phyloP scores from a whole-genome alignment of 1,140 invertebrate genomes.

The Vollenhovia emeryi region DNA sequence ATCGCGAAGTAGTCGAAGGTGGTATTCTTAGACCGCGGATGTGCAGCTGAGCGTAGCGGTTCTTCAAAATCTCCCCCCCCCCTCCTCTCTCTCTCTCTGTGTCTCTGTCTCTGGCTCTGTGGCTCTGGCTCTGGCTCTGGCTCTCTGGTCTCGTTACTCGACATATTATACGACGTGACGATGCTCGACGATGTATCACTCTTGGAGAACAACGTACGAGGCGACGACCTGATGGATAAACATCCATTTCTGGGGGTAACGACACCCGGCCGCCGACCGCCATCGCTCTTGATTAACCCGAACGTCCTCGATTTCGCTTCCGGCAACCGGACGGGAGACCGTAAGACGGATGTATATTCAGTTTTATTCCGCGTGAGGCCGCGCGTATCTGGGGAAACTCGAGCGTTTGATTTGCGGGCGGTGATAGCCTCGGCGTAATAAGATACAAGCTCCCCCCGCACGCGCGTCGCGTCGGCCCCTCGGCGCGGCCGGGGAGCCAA shows the following conservation, averaged over 20 bases:
- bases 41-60: not conserved
- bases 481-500: not conserved
- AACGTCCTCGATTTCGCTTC: constrained; percentile 6
- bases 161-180: constrained; percentile 15
- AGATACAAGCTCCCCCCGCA: no score
- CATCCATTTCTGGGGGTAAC: constrained; percentile 44
- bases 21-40: constrained; percentile 38
- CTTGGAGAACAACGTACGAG: constrained; percentile 1
- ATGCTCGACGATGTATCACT: constrained; percentile 2
- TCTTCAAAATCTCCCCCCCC: constrained; percentile 1
- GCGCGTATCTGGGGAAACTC: not conserved
- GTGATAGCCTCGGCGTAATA: not conserved
- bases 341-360: not conserved
- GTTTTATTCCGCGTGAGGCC: no score
- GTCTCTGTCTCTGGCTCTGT: no score
- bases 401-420: not conserved
- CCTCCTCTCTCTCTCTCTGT: not conserved
- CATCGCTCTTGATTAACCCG: constrained; percentile 57
- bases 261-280: not conserved
- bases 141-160: no score
- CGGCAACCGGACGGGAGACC: not conserved
- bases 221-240: constrained; percentile 35
- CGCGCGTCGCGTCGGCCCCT: not conserved
- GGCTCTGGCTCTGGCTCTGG: no score
- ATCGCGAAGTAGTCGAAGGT: constrained; percentile 28